These are phyloP conservation scores for Cryptus viduatorius DNA, from an alignment of 2,888 invertebrate genomes.

Conservation along the genomic window DNA sequence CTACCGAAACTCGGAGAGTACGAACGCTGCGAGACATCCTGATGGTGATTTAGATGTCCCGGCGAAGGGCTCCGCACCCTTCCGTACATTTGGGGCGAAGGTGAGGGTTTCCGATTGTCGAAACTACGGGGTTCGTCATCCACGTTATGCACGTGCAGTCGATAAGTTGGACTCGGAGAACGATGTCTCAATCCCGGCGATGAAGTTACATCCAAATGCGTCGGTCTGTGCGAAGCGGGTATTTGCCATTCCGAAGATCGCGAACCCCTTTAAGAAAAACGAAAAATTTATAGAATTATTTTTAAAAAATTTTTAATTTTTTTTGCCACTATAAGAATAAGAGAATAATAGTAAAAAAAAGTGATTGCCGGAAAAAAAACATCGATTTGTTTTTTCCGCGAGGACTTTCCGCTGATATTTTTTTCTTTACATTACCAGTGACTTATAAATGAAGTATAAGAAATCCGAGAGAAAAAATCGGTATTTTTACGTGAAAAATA, in stretches of 20 bases:
- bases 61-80: conserved; percentile 73
- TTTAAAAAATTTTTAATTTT: no score
- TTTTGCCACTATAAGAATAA: no score
- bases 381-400: no score
- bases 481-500: no score
- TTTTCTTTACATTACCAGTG: no score
- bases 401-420: no score
- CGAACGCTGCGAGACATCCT: conserved; percentile 69
- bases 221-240: conserved; percentile 63
- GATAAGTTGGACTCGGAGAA: conserved; percentile 84
- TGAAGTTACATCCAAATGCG: conserved; percentile 72
- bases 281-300: neutral
- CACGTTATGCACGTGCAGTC: conserved; percentile 83
- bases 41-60: conserved; percentile 66
- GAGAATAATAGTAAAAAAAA: no score
- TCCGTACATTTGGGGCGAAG: conserved; percentile 75
- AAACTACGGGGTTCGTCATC: conserved; percentile 82
- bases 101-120: conserved; percentile 70
- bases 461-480: no score
- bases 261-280: conserved; percentile 69
- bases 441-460: no score
- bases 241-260: conserved; percentile 72
- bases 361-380: no score
- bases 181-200: conserved; percentile 77
- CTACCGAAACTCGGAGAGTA: conserved; percentile 82